A percentile compares a stretch with the other conserved stretches of the same genome.
Conservation (phyloP, 2,113 vertebrate genomes). For the Oenanthe oenanthe region DNA sequence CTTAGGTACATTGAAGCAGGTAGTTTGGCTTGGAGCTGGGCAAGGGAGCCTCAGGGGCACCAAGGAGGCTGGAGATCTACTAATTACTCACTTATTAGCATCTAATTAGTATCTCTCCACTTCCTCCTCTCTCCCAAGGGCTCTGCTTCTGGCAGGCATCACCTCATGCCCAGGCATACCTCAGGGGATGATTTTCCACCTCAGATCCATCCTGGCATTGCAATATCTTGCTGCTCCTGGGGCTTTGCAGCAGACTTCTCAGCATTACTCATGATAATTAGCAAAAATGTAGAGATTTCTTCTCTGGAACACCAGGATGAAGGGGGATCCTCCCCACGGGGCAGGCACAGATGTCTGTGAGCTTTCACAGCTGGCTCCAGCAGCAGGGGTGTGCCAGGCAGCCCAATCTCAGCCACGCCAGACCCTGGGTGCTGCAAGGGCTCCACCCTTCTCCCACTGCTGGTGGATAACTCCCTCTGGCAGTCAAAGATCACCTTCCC, state of each 20-base stretch:
- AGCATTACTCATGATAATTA: neutral
- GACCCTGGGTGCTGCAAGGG: neutral
- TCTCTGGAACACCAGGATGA: neutral
- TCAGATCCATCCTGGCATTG: accelerated
- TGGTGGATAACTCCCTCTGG: neutral
- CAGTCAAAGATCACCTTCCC: accelerated
- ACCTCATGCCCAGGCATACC: neutral
- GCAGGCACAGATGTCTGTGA: neutral
- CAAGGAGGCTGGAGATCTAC: neutral
- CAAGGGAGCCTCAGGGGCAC: neutral
- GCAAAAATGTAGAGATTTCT: neutral
- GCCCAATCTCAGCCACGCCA: neutral
- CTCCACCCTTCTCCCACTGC: neutral
- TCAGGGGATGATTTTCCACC: neutral
- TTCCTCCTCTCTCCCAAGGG: neutral
- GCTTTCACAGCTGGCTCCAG: constrained; percentile 5
- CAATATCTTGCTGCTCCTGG: neutral
- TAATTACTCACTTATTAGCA: neutral
- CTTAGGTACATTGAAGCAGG: neutral
- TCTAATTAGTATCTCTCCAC: neutral
- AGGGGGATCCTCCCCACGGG: neutral
- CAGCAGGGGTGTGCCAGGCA: neutral
- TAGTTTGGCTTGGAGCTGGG: neutral
- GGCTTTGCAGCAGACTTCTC: neutral
- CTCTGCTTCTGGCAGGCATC: neutral